Evolutionary conservation across 23 tunicate species (phyloP).

Genomic region (Trididemnum nubilum): DNA sequence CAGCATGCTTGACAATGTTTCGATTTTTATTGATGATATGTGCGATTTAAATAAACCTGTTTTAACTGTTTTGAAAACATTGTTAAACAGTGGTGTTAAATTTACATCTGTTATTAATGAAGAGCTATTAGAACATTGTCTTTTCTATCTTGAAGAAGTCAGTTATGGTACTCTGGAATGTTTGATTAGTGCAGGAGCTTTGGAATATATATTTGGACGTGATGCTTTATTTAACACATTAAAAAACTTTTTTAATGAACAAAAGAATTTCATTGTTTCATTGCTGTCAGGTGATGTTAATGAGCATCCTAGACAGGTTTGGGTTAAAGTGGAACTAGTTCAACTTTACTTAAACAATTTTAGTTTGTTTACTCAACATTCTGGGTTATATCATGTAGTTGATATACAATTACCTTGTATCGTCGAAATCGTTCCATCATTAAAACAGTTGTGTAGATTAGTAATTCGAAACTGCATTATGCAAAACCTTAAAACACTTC

Average conservation of each 20-base stretch:
- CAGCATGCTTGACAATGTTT: background rate
- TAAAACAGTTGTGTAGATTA: background rate
- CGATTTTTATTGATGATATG: background rate
- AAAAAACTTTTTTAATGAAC: no score
- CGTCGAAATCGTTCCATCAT: background rate
- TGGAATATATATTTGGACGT: background rate
- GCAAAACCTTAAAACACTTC: background rate
- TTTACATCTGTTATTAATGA: background rate
- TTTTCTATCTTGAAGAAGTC: no score
- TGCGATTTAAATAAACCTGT: background rate
- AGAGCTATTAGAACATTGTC: no score
- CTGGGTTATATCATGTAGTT: no score
- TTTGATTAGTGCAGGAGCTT: background rate
- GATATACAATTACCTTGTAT: no score
- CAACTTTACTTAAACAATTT: no score
- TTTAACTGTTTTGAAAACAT: background rate
- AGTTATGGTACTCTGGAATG: background rate
- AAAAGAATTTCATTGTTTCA: no score
- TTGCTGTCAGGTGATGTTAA: no score
- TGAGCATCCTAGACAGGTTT: no score
- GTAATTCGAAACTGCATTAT: background rate
- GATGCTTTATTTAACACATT: background rate
- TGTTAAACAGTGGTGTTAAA: background rate
- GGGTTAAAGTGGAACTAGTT: no score
- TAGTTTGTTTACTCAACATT: background rate